A percentile compares a stretch with the other conserved stretches of the same genome.
Evolutionary conservation across 37 sponge, comb jelly and placozoan species (phyloP).

Genomic region (Petrosia ficiformis): DNA sequence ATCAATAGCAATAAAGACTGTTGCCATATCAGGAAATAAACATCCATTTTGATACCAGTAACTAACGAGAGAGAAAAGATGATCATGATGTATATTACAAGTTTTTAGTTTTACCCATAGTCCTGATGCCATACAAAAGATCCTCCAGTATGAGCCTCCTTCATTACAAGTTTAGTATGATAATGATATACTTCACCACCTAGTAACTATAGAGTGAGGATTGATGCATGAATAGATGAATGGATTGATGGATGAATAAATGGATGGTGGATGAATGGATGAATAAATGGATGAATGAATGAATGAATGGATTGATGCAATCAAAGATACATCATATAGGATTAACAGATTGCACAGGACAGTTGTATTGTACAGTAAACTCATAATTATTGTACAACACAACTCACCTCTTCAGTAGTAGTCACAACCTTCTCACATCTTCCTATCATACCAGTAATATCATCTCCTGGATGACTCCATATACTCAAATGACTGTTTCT

Average conservation of each 20-base stretch:
- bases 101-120: constrained; percentile 61
- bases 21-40: constrained; percentile 81
- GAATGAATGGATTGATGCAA: no score
- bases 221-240: no score
- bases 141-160: constrained; percentile 90
- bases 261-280: no score
- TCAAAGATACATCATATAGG: no score
- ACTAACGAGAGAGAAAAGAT: neutral
- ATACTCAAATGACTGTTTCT: constrained; percentile 64
- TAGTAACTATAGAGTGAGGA: constrained; percentile 53
- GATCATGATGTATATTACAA: neutral
- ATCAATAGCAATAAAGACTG: constrained; percentile 91
- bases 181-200: constrained; percentile 95
- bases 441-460: constrained; percentile 81
- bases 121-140: constrained; percentile 97
- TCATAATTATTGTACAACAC: neutral
- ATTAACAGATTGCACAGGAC: neutral
- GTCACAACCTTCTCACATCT: constrained; percentile 80
- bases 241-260: no score
- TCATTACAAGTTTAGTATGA: constrained; percentile 95
- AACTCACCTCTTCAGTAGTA: constrained; percentile 70
- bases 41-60: constrained; percentile 96
- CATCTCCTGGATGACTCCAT: constrained; percentile 83
- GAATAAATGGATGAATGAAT: no score
- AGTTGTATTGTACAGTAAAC: neutral